phyloP scores from a whole-genome alignment of 2,113 vertebrate species.

The Scophthalmus maximus region DNA sequence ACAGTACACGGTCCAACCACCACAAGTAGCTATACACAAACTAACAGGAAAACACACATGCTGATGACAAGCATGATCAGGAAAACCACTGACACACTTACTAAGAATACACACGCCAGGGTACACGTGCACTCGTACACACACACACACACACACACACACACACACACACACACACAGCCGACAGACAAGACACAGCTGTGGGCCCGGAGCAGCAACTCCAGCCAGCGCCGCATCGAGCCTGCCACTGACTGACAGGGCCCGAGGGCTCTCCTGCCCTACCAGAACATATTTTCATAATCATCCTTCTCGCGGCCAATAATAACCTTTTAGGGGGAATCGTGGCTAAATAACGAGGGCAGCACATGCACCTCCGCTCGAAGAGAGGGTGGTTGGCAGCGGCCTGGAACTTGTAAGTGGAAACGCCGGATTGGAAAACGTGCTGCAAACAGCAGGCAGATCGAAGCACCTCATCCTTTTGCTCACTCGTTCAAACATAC shows the following conservation, averaged over 20 bases:
- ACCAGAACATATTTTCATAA: constrained; percentile 79
- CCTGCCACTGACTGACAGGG: constrained; percentile 79
- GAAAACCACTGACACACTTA: constrained; percentile 13
- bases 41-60: background rate
- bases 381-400: constrained; percentile 28
- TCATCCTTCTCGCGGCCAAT: constrained; percentile 85
- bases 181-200: constrained; percentile 71
- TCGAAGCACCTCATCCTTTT: constrained; percentile 3
- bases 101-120: constrained; percentile 24
- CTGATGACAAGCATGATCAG: background rate
- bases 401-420: constrained; percentile 33
- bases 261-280: constrained; percentile 81
- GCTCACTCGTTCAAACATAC: background rate
- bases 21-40: background rate
- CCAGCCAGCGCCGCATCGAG: constrained; percentile 55
- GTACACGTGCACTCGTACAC: background rate
- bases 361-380: constrained; percentile 80
- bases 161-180: constrained; percentile 14
- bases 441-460: constrained; percentile 27
- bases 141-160: background rate
- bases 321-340: constrained; percentile 84
- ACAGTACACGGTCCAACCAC: background rate
- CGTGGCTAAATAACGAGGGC: constrained; percentile 79
- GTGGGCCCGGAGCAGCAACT: constrained; percentile 55
- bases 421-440: constrained; percentile 38